Base-by-base conservation (phyloP, 1,140 invertebrate genomes). In the Drosophila watanabei region DNA sequence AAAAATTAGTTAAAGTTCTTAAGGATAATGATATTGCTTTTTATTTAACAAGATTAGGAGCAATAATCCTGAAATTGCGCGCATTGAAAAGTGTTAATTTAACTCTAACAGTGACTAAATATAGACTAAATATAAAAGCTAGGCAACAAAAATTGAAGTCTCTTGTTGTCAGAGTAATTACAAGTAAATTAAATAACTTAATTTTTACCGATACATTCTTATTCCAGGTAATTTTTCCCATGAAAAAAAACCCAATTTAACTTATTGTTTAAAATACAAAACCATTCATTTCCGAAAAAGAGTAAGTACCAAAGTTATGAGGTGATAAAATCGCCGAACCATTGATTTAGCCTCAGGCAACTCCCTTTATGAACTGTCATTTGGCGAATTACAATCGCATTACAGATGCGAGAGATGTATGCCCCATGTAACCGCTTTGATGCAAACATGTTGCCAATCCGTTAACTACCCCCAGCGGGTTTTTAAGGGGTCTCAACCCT, bases 311-410 rank as follows among this genome's bases (percentile, higher is more conserved):
- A 9, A 10, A 16, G 6, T 48, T 20, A 9, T n/a, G n/a, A n/a
- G 16, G 7, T 32, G 39, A 11, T 18, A 14, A 54, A 13, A 54
- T 54, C n/a, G 10, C 16, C 10, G 16, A 5, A 20, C 52, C 52
- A 14, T 5, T 4, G 16, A 35, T 33, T 54, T 10, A 24, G 30
- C 51, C 51, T 9, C 18, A 13, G 51, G 51, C 51, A 7, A 7
- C 43, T 56, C 4, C 16, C 16, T 63, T 33, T 68, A 39, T 69
- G 30, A 45, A 30, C 66, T 68, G 46, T 52, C 30, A 45, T 43
- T 32, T 37, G 16, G 48, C 20, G 33, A 64, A 48, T 68, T 64
- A 45, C 48, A 70, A 30, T 2, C 64, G 37, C n/a, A 68, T 69
- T 51, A 35, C 24, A 24, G 24, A 24, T 24, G 24, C 24, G 18